phyloP scores from a whole-genome alignment of 2,888 invertebrate genomes.

The Dynastes tityus region DNA sequence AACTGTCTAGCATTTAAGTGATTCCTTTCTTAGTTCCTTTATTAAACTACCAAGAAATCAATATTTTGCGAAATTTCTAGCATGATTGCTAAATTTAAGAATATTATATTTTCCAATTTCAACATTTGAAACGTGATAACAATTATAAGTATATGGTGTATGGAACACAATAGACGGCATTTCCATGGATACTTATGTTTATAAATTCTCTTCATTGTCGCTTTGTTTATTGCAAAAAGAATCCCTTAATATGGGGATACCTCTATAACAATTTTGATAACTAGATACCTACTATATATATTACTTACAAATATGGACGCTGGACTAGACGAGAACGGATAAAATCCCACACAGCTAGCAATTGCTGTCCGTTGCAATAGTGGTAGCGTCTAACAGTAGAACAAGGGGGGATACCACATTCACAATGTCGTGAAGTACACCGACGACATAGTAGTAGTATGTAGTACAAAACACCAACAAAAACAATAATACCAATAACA shows the following conservation, averaged over 20 bases:
- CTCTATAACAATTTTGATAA: no score
- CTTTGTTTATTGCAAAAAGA: background rate
- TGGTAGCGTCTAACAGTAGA: slow-evolving; percentile 59
- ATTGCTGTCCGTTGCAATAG: slow-evolving; percentile 49
- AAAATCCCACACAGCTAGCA: slow-evolving; percentile 60
- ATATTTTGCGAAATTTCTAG: no score
- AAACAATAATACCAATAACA: slow-evolving; percentile 4
- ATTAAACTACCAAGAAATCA: no score
- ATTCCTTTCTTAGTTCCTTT: no score
- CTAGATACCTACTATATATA: background rate
- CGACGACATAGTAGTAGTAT: background rate
- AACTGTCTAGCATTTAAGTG: no score
- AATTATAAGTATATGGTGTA: no score
- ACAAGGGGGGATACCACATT: slow-evolving; percentile 56
- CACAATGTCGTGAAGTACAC: slow-evolving; percentile 6
- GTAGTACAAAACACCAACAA: slow-evolving; percentile 6
- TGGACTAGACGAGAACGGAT: slow-evolving; percentile 57
- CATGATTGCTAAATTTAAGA: no score
- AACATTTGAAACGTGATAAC: no score
- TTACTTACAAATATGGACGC: slow-evolving; percentile 69
- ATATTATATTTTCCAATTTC: no score
- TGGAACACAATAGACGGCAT: no score
- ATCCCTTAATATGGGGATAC: background rate
- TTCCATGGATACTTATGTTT: no score
- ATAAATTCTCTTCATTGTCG: no score